Conservation (phyloP, 92 coral and sea anemone species). For the Muricea muricata region DNA sequence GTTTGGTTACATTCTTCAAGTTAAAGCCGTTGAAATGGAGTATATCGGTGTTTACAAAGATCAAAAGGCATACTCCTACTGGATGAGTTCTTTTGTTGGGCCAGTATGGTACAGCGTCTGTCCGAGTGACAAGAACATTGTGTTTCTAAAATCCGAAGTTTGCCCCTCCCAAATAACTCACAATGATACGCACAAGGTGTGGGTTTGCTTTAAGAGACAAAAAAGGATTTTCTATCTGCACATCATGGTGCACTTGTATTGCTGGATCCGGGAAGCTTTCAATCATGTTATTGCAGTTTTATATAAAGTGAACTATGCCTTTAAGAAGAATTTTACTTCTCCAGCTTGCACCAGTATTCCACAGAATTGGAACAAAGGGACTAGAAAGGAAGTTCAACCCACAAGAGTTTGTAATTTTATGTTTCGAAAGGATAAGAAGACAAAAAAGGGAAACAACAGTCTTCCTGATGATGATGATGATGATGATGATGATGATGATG, state of each 20-base stretch:
- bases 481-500: too few species aligned
- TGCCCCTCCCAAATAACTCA: neutral
- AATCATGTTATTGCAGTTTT: constrained; percentile 69
- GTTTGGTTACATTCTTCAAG: neutral
- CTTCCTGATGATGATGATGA: too few species aligned
- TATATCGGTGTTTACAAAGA: neutral
- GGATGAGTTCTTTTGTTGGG: neutral
- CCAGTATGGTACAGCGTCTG: neutral
- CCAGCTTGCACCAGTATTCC: constrained; percentile 77
- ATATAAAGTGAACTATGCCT: constrained; percentile 70
- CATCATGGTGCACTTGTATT: constrained; percentile 5
- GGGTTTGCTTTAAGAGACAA: neutral
- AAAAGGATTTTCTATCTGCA: neutral
- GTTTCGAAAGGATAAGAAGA: constrained; percentile 71
- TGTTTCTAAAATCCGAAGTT: neutral
- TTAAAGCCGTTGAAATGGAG: neutral
- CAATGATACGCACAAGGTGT: neutral
- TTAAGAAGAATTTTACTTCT: constrained; percentile 61
- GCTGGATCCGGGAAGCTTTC: constrained; percentile 31
- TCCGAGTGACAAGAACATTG: neutral
- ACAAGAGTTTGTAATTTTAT: constrained; percentile 44
- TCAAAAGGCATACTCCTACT: too few species aligned
- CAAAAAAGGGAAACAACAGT: constrained; percentile 60
- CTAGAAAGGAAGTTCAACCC: constrained; percentile 63
- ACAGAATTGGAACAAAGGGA: constrained; percentile 77